Percentiles rank a stretch among this genome's conserved stretches.
These are phyloP conservation scores for Varanus komodoensis DNA, from an alignment of 2,113 vertebrate species.

Conservation along the genomic window DNA sequence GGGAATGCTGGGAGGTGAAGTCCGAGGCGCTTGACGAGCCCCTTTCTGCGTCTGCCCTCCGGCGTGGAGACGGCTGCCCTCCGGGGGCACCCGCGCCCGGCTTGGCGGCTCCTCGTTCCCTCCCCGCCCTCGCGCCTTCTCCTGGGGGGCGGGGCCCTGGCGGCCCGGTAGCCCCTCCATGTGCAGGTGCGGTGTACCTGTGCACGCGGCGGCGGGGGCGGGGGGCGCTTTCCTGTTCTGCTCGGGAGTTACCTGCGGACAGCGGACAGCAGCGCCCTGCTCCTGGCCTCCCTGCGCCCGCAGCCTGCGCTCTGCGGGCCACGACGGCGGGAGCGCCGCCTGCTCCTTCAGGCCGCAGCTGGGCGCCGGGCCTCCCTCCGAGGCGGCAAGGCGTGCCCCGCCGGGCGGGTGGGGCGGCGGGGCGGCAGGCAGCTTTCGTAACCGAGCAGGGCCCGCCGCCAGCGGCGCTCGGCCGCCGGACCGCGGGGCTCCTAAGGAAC, in stretches of 20 bases:
- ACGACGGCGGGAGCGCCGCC: background rate
- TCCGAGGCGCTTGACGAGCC: no score
- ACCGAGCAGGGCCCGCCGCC: background rate
- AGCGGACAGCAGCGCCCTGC: no score
- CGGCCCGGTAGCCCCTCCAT: background rate
- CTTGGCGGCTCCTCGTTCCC: no score
- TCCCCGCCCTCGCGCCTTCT: background rate
- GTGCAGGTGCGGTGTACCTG: background rate
- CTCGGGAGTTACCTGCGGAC: background rate
- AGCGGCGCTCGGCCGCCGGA: background rate
- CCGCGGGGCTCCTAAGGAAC: no score
- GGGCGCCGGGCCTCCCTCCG: background rate
- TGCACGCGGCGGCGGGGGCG: background rate
- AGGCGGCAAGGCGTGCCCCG: background rate
- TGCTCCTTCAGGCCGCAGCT: no score
- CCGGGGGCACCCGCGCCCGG: no score
- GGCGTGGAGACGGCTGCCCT: no score
- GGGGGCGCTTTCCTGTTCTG: background rate
- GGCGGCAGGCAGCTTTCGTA: background rate
- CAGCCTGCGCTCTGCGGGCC: background rate
- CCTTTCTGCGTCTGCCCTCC: no score
- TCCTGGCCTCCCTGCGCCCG: no score
- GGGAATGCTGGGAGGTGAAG: no score
- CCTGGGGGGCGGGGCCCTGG: no score
- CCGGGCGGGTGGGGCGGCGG: background rate